phyloP scores from a whole-genome alignment of 2,888 invertebrate genomes.

The Hydropsyche betteni region DNA sequence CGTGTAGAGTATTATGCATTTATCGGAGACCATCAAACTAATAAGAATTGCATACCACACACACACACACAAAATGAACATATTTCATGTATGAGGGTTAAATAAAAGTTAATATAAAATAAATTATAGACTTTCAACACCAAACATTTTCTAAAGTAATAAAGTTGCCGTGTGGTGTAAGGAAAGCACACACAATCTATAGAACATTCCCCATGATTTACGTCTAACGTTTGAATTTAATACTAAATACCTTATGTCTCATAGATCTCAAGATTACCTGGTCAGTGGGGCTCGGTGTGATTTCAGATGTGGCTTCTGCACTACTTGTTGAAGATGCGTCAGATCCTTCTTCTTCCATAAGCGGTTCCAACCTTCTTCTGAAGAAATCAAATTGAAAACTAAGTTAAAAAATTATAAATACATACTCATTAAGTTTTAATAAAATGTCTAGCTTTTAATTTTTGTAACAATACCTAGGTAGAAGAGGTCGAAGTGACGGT shows the following conservation, averaged over 20 bases:
- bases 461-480: constrained; percentile 67
- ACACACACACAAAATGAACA: background rate
- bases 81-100: background rate
- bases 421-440: background rate
- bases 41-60: background rate
- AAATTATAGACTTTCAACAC: background rate
- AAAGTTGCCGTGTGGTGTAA: background rate
- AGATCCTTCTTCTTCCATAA: constrained; percentile 83
- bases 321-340: constrained; percentile 67
- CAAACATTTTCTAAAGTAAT: background rate
- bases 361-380: constrained; percentile 80
- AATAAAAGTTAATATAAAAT: too few relatives aligned
- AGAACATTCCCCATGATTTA: constrained; percentile 26
- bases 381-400: constrained; percentile 49
- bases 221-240: background rate
- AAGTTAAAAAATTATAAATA: background rate
- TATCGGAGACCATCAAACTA: background rate
- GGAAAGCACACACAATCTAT: constrained; percentile 25
- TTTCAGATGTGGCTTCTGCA: constrained; percentile 62
- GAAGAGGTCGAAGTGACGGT: constrained; percentile 73
- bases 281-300: constrained; percentile 64
- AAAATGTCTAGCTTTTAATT: background rate
- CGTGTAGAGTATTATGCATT: background rate
- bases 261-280: constrained; percentile 58
- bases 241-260: background rate